Conservation (phyloP, 2,797 vertebrate genomes). For the Rhinella marina region DNA sequence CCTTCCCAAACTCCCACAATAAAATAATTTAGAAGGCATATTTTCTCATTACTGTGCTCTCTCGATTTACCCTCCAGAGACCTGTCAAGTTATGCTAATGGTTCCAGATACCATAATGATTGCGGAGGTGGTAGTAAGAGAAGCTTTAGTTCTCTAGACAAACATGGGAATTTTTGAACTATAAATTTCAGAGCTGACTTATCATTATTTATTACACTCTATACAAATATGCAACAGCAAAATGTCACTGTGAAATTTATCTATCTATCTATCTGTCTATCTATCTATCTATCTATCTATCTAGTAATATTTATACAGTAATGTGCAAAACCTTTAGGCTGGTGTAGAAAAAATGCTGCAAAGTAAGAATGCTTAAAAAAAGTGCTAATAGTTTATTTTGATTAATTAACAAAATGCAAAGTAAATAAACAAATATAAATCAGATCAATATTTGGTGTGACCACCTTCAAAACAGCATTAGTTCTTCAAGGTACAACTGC, state of each 20-base stretch:
- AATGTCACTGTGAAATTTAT: background rate
- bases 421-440: too few relatives aligned
- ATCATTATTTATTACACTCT: constrained; percentile 33
- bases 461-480: too few relatives aligned
- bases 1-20: constrained; percentile 53
- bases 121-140: constrained; percentile 39
- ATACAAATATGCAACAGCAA: background rate
- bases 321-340: too few relatives aligned
- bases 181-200: constrained; percentile 8
- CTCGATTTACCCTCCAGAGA: constrained; percentile 31
- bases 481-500: too few relatives aligned
- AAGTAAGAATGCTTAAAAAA: too few relatives aligned
- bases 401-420: too few relatives aligned
- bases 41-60: constrained; percentile 30
- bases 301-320: too few relatives aligned
- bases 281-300: background rate
- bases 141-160: background rate
- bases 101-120: constrained; percentile 50
- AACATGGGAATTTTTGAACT: constrained; percentile 25
- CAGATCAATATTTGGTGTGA: too few relatives aligned
- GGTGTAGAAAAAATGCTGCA: too few relatives aligned
- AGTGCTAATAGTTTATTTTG: too few relatives aligned
- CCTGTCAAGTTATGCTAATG: constrained; percentile 39
- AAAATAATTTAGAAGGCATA: constrained; percentile 42
- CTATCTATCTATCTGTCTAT: background rate